Conservation (phyloP, 2,888 invertebrate genomes). For the Apoda limacodes region DNA sequence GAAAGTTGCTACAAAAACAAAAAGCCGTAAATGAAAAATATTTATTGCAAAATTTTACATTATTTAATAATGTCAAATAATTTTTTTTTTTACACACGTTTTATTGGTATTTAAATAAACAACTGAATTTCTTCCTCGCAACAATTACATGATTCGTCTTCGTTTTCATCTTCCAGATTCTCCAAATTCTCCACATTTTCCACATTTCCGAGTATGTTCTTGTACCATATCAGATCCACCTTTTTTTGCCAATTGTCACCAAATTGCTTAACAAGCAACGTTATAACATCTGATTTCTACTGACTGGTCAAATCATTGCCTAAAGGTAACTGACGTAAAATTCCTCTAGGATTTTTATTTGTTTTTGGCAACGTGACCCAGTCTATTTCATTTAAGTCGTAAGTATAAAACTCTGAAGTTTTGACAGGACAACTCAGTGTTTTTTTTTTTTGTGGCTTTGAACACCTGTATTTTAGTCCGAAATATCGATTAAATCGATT, state of each 20-base stretch:
- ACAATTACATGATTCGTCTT: too few species aligned
- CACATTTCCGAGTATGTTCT: not conserved
- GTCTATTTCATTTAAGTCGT: not conserved
- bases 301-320: not conserved
- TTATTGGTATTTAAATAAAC: too few species aligned
- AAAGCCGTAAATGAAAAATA: too few species aligned
- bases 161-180: too few species aligned
- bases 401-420: not conserved
- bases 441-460: not conserved
- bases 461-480: not conserved
- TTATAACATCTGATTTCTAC: not conserved
- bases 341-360: slow-evolving; percentile 1
- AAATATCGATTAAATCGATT: not conserved
- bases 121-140: too few species aligned
- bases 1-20: too few species aligned
- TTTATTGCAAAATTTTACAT: too few species aligned
- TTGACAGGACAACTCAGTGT: not conserved
- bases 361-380: not conserved
- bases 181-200: not conserved
- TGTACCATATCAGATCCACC: not conserved
- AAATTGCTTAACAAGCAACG: slow-evolving; percentile 1
- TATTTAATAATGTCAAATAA: too few species aligned
- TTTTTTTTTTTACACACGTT: too few species aligned
- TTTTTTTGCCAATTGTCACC: slow-evolving; percentile 1
- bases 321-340: not conserved